Evolutionary conservation across 2,888 invertebrate genomes (phyloP).

Genomic region (Strigamia crassipes): DNA sequence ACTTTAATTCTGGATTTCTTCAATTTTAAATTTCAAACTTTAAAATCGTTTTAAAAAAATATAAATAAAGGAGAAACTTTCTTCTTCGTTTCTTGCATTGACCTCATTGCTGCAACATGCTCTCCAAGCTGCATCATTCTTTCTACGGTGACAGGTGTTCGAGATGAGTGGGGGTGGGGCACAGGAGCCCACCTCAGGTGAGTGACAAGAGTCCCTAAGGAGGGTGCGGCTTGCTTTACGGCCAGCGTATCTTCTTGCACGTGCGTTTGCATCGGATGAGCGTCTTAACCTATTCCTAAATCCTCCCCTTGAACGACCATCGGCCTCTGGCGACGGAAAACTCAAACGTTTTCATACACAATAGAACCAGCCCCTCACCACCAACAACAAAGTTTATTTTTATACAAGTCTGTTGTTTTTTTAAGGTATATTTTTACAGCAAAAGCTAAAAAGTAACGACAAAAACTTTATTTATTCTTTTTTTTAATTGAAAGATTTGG

Average conservation of each 20-base stretch:
- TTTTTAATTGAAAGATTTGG: too few relatives aligned
- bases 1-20: not conserved
- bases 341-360: constrained; percentile 29
- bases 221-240: constrained; percentile 33
- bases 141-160: constrained; percentile 20
- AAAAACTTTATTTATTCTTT: not conserved
- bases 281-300: constrained; percentile 28
- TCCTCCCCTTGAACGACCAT: constrained; percentile 29
- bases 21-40: not conserved
- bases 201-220: constrained; percentile 34
- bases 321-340: constrained; percentile 34
- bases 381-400: not conserved
- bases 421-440: not conserved
- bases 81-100: not conserved
- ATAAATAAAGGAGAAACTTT: not conserved
- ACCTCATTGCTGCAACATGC: not conserved
- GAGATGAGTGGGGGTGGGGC: constrained; percentile 31
- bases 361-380: not conserved
- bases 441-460: not conserved
- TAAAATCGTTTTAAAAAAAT: not conserved
- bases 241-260: not conserved
- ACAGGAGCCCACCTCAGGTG: constrained; percentile 26
- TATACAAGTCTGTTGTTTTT: not conserved
- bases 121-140: constrained; percentile 5
- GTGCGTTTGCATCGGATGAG: constrained; percentile 37